Conservation (phyloP, 2,888 invertebrate species). For the Lepidochrysops patricia region DNA sequence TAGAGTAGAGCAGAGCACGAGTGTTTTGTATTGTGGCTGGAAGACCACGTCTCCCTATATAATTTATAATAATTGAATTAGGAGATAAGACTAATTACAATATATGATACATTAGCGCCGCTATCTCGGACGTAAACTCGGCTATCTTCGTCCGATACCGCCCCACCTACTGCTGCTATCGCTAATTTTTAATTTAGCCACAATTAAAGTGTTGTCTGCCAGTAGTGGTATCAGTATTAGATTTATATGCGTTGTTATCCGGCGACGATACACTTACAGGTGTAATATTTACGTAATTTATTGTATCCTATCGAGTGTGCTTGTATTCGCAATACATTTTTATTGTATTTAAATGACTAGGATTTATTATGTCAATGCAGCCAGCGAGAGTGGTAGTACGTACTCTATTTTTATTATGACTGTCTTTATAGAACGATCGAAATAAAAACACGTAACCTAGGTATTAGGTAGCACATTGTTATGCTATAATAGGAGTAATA, state of each 20-base stretch:
- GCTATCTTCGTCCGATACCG: not conserved
- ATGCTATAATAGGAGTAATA: no score
- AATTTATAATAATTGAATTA: not conserved
- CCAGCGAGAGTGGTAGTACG: no score
- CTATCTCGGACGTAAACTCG: not conserved
- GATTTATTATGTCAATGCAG: not conserved
- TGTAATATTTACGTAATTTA: not conserved
- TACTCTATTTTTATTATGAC: no score
- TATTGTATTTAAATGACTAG: not conserved
- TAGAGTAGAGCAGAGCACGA: no score
- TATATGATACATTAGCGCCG: not conserved
- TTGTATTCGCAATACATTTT: not conserved
- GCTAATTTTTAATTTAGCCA: constrained; percentile 1
- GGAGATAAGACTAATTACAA: not conserved
- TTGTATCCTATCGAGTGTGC: not conserved
- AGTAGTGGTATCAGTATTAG: not conserved
- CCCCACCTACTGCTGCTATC: not conserved
- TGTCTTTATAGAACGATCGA: no score
- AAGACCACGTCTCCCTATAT: no score
- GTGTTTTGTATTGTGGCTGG: no score
- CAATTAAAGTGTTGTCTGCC: not conserved
- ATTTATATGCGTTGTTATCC: not conserved
- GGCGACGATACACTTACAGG: no score
- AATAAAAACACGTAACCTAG: no score
- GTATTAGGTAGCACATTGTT: no score